A percentile compares a stretch with the other conserved stretches of the same genome.
phyloP scores from a whole-genome alignment of 2,113 vertebrate species.

The Cinclus cinclus region DNA sequence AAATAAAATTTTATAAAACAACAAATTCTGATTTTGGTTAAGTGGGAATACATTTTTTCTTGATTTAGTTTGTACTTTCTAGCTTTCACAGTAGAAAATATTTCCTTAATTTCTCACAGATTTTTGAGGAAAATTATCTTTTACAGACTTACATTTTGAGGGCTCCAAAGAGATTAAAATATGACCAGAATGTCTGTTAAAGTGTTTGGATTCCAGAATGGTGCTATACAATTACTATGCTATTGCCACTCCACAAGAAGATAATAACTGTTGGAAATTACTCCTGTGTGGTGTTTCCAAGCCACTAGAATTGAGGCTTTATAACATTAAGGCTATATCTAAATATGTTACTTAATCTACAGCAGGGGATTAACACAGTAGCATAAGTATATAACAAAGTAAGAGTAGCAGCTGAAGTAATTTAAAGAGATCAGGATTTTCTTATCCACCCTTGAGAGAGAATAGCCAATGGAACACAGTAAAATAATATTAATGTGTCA shows the following conservation, averaged over 20 bases:
- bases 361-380: background rate
- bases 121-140: background rate
- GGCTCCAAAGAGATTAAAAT: background rate
- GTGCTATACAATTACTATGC: background rate
- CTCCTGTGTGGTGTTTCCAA: background rate
- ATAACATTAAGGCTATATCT: background rate
- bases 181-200: background rate
- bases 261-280: background rate
- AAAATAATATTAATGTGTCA: slow-evolving; percentile 10
- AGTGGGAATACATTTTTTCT: background rate
- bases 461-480: background rate
- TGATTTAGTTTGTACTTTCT: background rate
- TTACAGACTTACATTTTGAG: background rate
- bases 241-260: background rate
- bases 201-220: background rate
- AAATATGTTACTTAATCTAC: background rate
- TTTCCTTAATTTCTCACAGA: background rate
- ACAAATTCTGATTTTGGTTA: background rate
- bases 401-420: background rate
- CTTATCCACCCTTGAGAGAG: background rate
- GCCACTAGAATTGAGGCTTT: background rate
- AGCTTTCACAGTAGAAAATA: background rate
- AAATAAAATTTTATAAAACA: background rate
- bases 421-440: background rate
- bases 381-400: background rate